Percentiles rank a stretch among this genome's conserved stretches.
Evolutionary conservation across 2,113 vertebrate genomes (phyloP).

Genomic region (Phoxinus phoxinus): DNA sequence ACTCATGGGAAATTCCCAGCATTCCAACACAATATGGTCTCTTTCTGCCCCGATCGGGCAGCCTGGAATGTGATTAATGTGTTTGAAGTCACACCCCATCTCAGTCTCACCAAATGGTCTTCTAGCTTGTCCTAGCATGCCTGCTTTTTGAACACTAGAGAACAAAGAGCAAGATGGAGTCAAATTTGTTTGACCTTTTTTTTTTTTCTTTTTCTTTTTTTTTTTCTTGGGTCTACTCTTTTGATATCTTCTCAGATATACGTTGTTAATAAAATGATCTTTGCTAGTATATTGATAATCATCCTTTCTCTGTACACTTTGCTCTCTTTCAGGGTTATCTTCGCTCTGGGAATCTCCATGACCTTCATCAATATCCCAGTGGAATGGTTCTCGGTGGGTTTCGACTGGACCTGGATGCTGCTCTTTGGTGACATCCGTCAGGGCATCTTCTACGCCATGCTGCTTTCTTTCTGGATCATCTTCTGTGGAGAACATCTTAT

Average conservation of each 20-base stretch:
- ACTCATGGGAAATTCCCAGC: conserved; percentile 62
- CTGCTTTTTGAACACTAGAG: conserved; percentile 39
- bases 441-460: conserved; percentile 97
- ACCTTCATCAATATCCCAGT: conserved; percentile 98
- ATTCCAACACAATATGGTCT: conserved; percentile 65
- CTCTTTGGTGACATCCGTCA: conserved; percentile 96
- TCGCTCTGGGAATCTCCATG: conserved; percentile 97
- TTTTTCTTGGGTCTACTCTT: neutral
- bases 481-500: conserved; percentile 99
- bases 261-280: neutral
- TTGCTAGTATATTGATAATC: neutral
- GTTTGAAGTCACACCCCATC: conserved; percentile 26
- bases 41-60: conserved; percentile 28
- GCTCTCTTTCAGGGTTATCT: conserved; percentile 84
- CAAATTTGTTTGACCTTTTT: neutral
- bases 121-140: conserved; percentile 56
- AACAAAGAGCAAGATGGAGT: neutral
- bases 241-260: neutral
- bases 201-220: neutral
- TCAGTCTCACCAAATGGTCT: conserved; percentile 34
- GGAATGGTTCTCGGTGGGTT: conserved; percentile 97
- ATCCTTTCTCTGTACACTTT: neutral
- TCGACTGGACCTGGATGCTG: conserved; percentile 99
- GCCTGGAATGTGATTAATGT: conserved; percentile 47
- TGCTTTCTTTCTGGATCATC: conserved; percentile 99